Base-by-base conservation (phyloP, 2,797 vertebrate genomes). In the Apogon talboti region DNA sequence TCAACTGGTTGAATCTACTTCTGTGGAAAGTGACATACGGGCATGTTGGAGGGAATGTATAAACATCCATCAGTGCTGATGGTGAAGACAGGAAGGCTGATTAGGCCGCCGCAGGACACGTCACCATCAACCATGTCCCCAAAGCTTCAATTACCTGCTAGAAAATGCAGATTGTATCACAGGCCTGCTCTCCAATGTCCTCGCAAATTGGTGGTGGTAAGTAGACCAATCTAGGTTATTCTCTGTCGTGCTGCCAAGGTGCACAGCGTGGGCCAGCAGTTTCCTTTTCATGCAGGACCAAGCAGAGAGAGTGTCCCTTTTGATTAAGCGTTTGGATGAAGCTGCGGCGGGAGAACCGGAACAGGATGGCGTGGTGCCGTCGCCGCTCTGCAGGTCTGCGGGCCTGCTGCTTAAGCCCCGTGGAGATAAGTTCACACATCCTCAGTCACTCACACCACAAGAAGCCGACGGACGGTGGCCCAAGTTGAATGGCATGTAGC, bases 301-400 rank as follows among this genome's bases (percentile, higher is more conserved):
- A 83, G 68, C 14, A 50, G 62, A 58, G 71, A 74, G 61, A 69
- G 58, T 74, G 83, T 87, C 83, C 53, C 75, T 62, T 90, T 68
- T 84, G 80, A 85, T 90, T 79, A 83, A 74, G 47, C 13, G 76
- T 76, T 62, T 79, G 87, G 84, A 76, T 16, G 54, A 62, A 57
- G 62, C 59, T 21, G 72, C 11, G 66, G 75, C 44, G 70, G 68
- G 68, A 79, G 62, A 6, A 70, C 56, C 13, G n/a, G 79, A 52
- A 41, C 62, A 51, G 71, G 68, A 7, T 76, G 83, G 80, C 68
- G 6, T 28, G 72, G 50, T 48, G 79, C 81, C 65, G 15, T 47
- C 21, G 41, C 59, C 35, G 65, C 62, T 14, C 79, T 53, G 65
- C 83, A 45, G 78, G 78, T 68, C 66, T 62, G 28, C 3, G 7